These are phyloP conservation scores for Camelus bactrianus DNA, from an alignment of 2,113 vertebrate species.

Conservation along the genomic window DNA sequence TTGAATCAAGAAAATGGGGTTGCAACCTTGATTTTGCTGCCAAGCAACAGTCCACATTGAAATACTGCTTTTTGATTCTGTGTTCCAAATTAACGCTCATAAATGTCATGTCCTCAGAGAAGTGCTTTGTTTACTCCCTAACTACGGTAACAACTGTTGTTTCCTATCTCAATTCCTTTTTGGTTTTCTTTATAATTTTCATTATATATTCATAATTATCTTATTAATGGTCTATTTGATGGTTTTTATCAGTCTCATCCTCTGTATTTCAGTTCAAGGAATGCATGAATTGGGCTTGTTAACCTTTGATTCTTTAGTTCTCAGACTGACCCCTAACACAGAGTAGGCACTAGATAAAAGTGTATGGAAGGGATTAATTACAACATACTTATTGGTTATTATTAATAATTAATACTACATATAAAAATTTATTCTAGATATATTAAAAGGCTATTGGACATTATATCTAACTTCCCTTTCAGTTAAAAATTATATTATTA, in stretches of 20 bases:
- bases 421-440: background rate
- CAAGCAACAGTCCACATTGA: background rate
- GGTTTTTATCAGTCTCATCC: background rate
- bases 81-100: background rate
- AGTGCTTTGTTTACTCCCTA: background rate
- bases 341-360: background rate
- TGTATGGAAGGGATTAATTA: background rate
- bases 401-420: background rate
- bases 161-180: background rate
- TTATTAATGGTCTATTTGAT: background rate
- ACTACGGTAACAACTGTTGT: background rate
- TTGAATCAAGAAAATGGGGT: background rate
- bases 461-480: background rate
- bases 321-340: background rate
- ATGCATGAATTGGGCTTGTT: background rate
- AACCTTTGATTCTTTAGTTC: background rate
- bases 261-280: background rate
- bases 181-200: background rate
- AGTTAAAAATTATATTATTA: background rate
- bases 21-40: background rate
- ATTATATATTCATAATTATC: background rate
- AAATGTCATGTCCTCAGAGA: background rate
- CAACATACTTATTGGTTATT: background rate
- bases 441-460: background rate
- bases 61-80: background rate